These are phyloP conservation scores for Corythornis vintsioides DNA, from an alignment of 2,113 vertebrate species.

Conservation along the genomic window DNA sequence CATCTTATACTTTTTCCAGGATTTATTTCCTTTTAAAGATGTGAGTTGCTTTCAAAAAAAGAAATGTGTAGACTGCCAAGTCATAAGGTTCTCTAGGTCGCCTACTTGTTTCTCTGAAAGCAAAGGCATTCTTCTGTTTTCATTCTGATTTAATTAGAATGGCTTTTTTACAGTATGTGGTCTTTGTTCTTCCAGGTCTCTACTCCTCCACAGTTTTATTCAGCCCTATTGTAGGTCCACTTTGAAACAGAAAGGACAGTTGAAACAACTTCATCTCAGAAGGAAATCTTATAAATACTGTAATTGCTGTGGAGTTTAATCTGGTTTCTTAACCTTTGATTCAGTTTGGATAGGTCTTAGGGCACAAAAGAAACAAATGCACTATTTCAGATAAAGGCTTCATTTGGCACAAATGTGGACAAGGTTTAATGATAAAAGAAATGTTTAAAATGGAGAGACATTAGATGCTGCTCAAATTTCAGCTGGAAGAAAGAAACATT, in stretches of 20 bases:
- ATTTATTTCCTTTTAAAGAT: conserved; percentile 62
- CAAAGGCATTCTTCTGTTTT: conserved; percentile 47
- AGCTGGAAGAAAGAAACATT: neutral
- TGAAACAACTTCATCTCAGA: conserved; percentile 55
- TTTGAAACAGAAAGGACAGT: conserved; percentile 50
- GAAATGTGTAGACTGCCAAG: conserved; percentile 41
- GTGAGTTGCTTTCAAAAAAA: conserved; percentile 16
- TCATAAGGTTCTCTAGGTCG: conserved; percentile 5
- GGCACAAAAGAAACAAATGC: conserved; percentile 33
- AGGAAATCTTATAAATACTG: conserved; percentile 60
- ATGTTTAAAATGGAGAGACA: conserved; percentile 2
- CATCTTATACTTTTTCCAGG: conserved; percentile 39
- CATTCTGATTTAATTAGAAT: conserved; percentile 65
- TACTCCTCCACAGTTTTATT: conserved; percentile 37
- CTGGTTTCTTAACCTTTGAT: conserved; percentile 60
- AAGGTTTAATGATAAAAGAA: conserved; percentile 33
- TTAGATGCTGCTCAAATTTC: conserved; percentile 16
- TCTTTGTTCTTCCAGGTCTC: conserved; percentile 57
- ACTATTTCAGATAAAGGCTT: conserved; percentile 41
- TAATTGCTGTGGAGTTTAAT: conserved; percentile 52
- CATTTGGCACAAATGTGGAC: conserved; percentile 35
- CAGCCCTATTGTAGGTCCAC: conserved; percentile 18
- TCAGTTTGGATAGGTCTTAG: conserved; percentile 40
- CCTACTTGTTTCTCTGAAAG: conserved; percentile 50
- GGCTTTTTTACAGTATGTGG: conserved; percentile 53